Evolutionary conservation across 2,888 invertebrate genomes (phyloP), one percentile per base, ranked within the genome.

Genomic region (Luperina testacea): DNA sequence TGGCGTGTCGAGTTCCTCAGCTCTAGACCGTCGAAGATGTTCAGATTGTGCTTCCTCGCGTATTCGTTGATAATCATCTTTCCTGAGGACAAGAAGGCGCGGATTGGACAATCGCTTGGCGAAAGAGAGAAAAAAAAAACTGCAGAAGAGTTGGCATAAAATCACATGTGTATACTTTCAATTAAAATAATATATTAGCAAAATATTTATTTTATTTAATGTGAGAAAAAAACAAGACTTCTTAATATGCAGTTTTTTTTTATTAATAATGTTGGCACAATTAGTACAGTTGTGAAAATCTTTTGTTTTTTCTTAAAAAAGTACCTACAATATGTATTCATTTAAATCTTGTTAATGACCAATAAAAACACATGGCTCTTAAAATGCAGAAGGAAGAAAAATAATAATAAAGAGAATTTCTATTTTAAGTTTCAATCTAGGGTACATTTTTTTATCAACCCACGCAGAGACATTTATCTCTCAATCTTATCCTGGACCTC

Each of bases 11-110:
- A 97, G 96, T 98, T 98, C 95, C 98, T 97, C 84, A 98, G 97
- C 95, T 98, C 98, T 92, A 97, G 97, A 84, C 98, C 98, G 94
- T 98, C 98, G 97, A 98, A 98, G 96, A 98, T 97, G 97, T 98
- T 98, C 92, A 98, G 96, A 95, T 98, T 98, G 96, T 98, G 97
- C 91, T 97, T 97, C 96, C 97, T 97, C 92, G 98, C 98, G 95
- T 98, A 98, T 95, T 98, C 98, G 95, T 98, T 97, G 93, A 98
- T 97, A 90, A 97, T 97, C 95, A 97, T 97, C 96, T 98, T 98
- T 83, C 98, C 98, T 98, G 97, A 82, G 95, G 89, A 96, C 95
- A 96, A 96, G 87, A 91, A 91, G 78, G 92, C 94, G 94, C 94
- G 90, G 64, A 84, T 87, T 85, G 83, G 83, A 88, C 89, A 81